Conservation (phyloP, 1,140 invertebrate species). For the Cepaea nemoralis region DNA sequence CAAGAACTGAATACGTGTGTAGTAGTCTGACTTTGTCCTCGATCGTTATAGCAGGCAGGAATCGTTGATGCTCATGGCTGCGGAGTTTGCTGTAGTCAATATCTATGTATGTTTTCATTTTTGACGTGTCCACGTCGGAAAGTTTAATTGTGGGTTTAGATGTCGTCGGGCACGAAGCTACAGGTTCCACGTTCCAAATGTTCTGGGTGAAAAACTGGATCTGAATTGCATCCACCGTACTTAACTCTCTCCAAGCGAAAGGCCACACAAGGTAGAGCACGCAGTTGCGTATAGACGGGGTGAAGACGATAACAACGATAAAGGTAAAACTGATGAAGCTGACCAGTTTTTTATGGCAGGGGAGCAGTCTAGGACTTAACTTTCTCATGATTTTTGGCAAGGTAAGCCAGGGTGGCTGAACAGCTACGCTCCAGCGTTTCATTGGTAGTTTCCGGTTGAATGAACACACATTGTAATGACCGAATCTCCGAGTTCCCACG, state of each 20-base stretch:
- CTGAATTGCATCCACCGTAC: slow-evolving; percentile 1
- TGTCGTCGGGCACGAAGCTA: background rate
- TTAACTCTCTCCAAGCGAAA: background rate
- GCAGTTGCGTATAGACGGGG: background rate
- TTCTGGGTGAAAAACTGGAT: background rate
- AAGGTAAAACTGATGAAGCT: background rate
- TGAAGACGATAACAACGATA: background rate
- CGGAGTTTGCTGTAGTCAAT: background rate
- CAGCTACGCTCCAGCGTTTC: background rate
- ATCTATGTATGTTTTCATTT: background rate
- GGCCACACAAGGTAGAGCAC: slow-evolving; percentile 12
- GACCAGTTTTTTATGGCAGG: background rate
- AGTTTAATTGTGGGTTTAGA: background rate
- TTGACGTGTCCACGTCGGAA: background rate
- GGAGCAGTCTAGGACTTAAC: background rate
- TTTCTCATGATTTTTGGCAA: background rate
- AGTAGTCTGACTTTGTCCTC: background rate
- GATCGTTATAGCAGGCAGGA: background rate
- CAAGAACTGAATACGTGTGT: background rate
- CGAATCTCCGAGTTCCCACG: too few relatives aligned
- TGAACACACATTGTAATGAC: too few relatives aligned
- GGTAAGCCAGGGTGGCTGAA: background rate
- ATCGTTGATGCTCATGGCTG: background rate
- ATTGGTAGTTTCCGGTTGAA: background rate
- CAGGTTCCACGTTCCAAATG: background rate